Evolutionary conservation across 1,140 invertebrate genomes (phyloP).

Genomic region (Anastatus disparis): DNA sequence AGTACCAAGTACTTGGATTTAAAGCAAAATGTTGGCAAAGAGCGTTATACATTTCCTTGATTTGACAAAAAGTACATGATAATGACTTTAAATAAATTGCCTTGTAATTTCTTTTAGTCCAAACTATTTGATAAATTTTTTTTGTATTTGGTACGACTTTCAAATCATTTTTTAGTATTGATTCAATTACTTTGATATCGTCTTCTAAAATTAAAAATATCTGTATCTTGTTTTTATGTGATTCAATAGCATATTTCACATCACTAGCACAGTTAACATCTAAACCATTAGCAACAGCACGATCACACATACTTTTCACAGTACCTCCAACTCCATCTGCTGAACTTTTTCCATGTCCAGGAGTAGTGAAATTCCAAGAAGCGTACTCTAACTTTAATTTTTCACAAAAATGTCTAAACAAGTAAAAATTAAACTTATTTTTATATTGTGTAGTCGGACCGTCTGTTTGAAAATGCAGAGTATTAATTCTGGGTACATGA

Average conservation of each 20-base stretch:
- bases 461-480: slow-evolving; percentile 45
- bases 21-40: too few relatives aligned
- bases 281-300: slow-evolving; percentile 51
- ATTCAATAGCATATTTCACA: slow-evolving; percentile 22
- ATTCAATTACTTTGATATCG: slow-evolving; percentile 31
- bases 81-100: too few relatives aligned
- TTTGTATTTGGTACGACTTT: slow-evolving; percentile 37
- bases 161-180: slow-evolving; percentile 9
- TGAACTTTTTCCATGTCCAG: slow-evolving; percentile 63
- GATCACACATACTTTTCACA: slow-evolving; percentile 58
- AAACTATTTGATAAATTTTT: slow-evolving; percentile 36
- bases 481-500: slow-evolving; percentile 21
- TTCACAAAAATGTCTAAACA: slow-evolving; percentile 30
- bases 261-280: slow-evolving; percentile 46
- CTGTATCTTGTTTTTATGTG: slow-evolving; percentile 32
- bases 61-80: too few relatives aligned
- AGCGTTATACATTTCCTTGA: too few relatives aligned
- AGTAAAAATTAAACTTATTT: slow-evolving; percentile 43
- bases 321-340: slow-evolving; percentile 62
- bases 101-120: too few relatives aligned
- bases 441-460: slow-evolving; percentile 47
- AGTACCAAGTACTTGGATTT: too few relatives aligned
- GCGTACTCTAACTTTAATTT: slow-evolving; percentile 36
- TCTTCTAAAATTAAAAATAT: slow-evolving; percentile 34
- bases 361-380: slow-evolving; percentile 55